These are phyloP conservation scores for Lampropteryx suffumata DNA, from an alignment of 2,888 invertebrate species.

Conservation along the genomic window DNA sequence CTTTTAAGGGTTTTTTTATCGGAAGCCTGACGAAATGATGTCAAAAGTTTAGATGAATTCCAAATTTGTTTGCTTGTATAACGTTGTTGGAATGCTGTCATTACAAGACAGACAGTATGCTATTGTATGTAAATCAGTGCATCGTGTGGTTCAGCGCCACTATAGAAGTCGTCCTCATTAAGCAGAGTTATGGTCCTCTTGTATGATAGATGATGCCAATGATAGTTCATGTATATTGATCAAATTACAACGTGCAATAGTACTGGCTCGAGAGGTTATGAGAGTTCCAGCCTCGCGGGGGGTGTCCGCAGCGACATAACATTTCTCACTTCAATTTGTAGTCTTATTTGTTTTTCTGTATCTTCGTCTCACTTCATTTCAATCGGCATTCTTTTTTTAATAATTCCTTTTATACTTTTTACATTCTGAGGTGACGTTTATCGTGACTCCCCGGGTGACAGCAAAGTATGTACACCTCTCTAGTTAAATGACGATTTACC, in stretches of 20 bases:
- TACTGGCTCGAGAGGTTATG: slow-evolving; percentile 43
- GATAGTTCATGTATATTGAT: slow-evolving; percentile 63
- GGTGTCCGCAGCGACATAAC: slow-evolving; percentile 67
- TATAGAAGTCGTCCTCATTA: slow-evolving; percentile 63
- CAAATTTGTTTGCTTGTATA: neutral
- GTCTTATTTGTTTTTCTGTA: slow-evolving; percentile 70
- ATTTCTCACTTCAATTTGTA: slow-evolving; percentile 79
- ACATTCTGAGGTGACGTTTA: slow-evolving; percentile 80
- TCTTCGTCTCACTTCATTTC: slow-evolving; percentile 72
- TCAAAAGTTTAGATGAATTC: neutral
- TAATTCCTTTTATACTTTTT: slow-evolving; percentile 63
- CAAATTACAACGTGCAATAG: slow-evolving; percentile 57
- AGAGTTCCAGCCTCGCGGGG: slow-evolving; percentile 58
- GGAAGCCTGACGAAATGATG: neutral
- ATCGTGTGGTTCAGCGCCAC: slow-evolving; percentile 52
- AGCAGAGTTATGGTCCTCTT: slow-evolving; percentile 62
- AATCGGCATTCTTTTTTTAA: slow-evolving; percentile 63
- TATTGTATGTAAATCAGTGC: slow-evolving; percentile 79
- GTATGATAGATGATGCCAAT: slow-evolving; percentile 56
- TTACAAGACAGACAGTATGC: slow-evolving; percentile 44
- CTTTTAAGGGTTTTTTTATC: too few relatives aligned
- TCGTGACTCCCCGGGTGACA: slow-evolving; percentile 73
- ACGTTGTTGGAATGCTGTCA: slow-evolving; percentile 52
- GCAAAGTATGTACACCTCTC: slow-evolving; percentile 49
- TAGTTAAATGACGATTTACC: slow-evolving; percentile 76